A percentile compares a stretch with the other conserved stretches of the same genome.
phyloP scores from a whole-genome alignment of 2,797 vertebrate species.

The Pseudocheirus occidentalis region DNA sequence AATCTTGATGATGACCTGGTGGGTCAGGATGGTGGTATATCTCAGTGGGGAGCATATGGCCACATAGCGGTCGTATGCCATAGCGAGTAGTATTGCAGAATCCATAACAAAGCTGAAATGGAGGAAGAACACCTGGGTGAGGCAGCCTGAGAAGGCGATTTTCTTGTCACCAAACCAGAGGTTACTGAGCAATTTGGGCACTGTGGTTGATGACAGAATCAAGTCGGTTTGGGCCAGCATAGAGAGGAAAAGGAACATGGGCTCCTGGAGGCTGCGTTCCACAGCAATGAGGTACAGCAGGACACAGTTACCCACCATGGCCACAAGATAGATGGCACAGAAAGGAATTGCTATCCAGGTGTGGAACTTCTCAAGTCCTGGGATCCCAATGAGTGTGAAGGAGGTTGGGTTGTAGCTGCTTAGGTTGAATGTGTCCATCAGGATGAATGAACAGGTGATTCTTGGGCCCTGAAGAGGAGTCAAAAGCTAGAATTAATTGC shows the following conservation, averaged over 20 bases:
- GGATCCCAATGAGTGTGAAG: conserved; percentile 70
- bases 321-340: conserved; percentile 57
- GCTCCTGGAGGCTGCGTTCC: conserved; percentile 66
- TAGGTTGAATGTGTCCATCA: conserved; percentile 56
- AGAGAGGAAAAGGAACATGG: conserved; percentile 70
- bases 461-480: conserved; percentile 12
- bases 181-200: conserved; percentile 67
- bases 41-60: conserved; percentile 74
- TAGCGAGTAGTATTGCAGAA: conserved; percentile 69
- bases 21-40: conserved; percentile 57
- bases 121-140: conserved; percentile 82
- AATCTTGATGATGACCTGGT: conserved; percentile 34
- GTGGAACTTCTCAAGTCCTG: conserved; percentile 64
- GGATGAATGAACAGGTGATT: background rate
- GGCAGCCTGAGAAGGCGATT: conserved; percentile 80
- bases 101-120: conserved; percentile 69
- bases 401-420: conserved; percentile 66
- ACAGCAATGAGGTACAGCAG: conserved; percentile 66
- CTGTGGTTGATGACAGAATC: conserved; percentile 54
- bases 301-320: conserved; percentile 56
- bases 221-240: conserved; percentile 67
- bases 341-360: conserved; percentile 73
- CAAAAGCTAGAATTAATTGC: background rate
- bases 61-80: conserved; percentile 73
- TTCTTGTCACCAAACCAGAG: conserved; percentile 62